A percentile compares a stretch with the other conserved stretches of the same genome.
These are phyloP conservation scores for Yponomeuta evonymella DNA, from an alignment of 2,888 invertebrate species.

Conservation along the genomic window DNA sequence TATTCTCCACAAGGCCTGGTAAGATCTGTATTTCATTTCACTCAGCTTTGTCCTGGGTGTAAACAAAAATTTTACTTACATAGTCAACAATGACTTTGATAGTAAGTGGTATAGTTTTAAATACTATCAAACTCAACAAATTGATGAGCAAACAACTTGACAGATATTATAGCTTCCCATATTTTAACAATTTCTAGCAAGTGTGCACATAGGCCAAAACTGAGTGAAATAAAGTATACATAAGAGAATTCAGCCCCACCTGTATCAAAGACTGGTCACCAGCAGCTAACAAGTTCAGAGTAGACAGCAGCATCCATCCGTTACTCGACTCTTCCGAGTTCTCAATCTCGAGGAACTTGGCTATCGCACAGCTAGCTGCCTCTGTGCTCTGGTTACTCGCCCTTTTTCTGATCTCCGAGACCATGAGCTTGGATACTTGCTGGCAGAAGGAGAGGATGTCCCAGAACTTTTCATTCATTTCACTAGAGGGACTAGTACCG, in stretches of 20 bases:
- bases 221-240: too few relatives aligned
- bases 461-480: conserved; percentile 98
- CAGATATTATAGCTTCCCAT: too few relatives aligned
- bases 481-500: conserved; percentile 93
- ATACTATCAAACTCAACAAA: too few relatives aligned
- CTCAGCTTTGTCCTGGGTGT: too few relatives aligned
- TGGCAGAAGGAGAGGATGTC: conserved; percentile 96
- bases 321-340: conserved; percentile 95
- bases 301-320: conserved; percentile 96
- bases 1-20: too few relatives aligned
- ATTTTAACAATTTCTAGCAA: too few relatives aligned
- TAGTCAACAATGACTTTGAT: too few relatives aligned
- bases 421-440: conserved; percentile 96
- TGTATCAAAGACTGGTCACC: conserved; percentile 93
- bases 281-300: conserved; percentile 93
- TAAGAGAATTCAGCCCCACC: conserved; percentile 56
- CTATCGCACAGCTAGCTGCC: conserved; percentile 97
- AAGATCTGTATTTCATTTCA: too few relatives aligned
- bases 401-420: conserved; percentile 94
- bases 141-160: too few relatives aligned
- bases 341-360: conserved; percentile 96
- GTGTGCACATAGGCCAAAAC: not conserved
- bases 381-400: conserved; percentile 98
- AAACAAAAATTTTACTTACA: too few relatives aligned
- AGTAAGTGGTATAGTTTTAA: too few relatives aligned